Percentiles rank a stretch among this genome's conserved stretches.
phyloP scores from a whole-genome alignment of 2,888 invertebrate species.

The Empis livida region DNA sequence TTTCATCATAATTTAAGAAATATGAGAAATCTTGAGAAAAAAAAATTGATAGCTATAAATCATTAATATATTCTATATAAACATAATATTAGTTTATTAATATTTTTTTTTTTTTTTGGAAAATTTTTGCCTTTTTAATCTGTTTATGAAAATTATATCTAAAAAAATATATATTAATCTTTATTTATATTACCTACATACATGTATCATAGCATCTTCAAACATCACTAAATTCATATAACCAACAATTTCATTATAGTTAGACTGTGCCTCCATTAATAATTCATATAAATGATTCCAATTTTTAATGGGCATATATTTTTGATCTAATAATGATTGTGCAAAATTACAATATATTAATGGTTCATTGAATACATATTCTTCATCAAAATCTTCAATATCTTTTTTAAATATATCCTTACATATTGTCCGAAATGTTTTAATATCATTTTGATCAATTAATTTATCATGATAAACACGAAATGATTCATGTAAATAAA shows the following conservation, averaged over 20 bases:
- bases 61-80: no score
- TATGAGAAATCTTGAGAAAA: no score
- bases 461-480: conserved; percentile 89
- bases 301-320: conserved; percentile 68
- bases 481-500: conserved; percentile 85
- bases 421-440: conserved; percentile 58
- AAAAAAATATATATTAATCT: no score
- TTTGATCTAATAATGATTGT: conserved; percentile 62
- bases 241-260: conserved; percentile 80
- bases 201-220: conserved; percentile 89
- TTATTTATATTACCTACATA: conserved; percentile 49
- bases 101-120: no score
- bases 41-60: no score
- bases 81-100: no score
- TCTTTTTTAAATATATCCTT: conserved; percentile 70
- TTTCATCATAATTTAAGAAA: no score
- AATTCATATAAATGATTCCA: conserved; percentile 62
- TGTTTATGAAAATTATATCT: no score
- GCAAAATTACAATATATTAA: conserved; percentile 87
- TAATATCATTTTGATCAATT: conserved; percentile 65
- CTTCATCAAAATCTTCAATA: conserved; percentile 65
- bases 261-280: conserved; percentile 64
- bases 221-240: conserved; percentile 92
- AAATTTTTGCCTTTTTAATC: no score
- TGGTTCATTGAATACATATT: conserved; percentile 57